Conservation (phyloP, 2,113 vertebrate species). For the Manacus vitellinus region DNA sequence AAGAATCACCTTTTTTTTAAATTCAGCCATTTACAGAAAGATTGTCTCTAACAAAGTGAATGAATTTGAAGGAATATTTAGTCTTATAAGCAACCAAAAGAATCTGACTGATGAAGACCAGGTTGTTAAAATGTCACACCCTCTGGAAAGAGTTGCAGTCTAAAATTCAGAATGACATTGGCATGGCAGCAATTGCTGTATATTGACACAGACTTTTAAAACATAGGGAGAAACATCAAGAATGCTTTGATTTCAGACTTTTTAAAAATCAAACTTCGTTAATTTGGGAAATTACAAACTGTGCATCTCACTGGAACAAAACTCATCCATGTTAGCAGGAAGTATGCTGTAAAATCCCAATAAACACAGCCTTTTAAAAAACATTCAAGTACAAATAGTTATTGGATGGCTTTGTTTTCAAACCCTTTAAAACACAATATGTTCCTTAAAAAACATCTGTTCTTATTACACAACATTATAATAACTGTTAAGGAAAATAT, state of each 20-base stretch:
- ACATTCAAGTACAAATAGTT: background rate
- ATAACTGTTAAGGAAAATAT: background rate
- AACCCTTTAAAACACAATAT: background rate
- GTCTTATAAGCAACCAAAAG: background rate
- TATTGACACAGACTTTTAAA: background rate
- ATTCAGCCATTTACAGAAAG: background rate
- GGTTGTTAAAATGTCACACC: background rate
- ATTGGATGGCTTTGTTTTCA: background rate
- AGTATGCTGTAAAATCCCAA: background rate
- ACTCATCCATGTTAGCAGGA: background rate
- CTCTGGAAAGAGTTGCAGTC: background rate
- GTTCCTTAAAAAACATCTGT: constrained; percentile 13
- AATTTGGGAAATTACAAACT: background rate
- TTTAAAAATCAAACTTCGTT: background rate
- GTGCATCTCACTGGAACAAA: background rate
- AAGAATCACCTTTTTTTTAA: background rate
- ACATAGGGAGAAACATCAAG: background rate
- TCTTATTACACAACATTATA: background rate
- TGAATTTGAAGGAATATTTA: background rate
- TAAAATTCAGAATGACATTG: background rate
- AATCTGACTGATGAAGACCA: background rate
- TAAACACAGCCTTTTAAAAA: background rate
- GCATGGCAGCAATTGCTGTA: background rate
- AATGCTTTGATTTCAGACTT: background rate
- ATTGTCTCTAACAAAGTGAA: background rate